Conservation (phyloP, 2,888 invertebrate genomes). For the Ethmia dodecea region DNA sequence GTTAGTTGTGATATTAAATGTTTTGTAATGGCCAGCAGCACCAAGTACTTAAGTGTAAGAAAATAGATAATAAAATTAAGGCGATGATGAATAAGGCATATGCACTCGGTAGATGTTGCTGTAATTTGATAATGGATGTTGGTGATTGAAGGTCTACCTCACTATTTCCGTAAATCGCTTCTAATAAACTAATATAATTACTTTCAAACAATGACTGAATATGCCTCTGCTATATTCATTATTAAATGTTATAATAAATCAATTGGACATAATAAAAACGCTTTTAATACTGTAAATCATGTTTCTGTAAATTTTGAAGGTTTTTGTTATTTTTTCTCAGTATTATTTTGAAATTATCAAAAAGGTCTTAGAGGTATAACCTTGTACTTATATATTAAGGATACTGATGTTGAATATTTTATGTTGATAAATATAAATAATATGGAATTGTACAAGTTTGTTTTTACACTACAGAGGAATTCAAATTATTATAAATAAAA, state of each 20-base stretch:
- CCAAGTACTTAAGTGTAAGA: constrained; percentile 49
- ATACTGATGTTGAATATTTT: constrained; percentile 29
- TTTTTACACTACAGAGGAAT: too few relatives aligned
- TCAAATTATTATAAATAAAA: too few relatives aligned
- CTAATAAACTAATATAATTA: constrained; percentile 1
- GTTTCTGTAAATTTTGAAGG: constrained; percentile 21
- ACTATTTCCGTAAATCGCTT: background rate
- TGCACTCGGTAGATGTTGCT: constrained; percentile 2
- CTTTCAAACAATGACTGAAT: background rate
- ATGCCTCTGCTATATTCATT: too few relatives aligned
- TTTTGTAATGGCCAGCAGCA: constrained; percentile 40
- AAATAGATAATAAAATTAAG: constrained; percentile 20
- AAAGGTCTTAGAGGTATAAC: constrained; percentile 39
- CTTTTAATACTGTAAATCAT: background rate
- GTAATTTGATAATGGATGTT: constrained; percentile 15
- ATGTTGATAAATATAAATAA: constrained; percentile 38
- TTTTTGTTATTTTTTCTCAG: constrained; percentile 33
- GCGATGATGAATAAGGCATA: constrained; percentile 18
- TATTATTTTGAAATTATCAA: constrained; percentile 44
- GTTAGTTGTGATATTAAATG: constrained; percentile 26
- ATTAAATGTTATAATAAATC: too few relatives aligned
- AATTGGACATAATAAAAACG: background rate
- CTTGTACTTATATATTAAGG: constrained; percentile 41
- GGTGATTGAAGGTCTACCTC: constrained; percentile 10
- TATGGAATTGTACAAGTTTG: background rate